Conservation (phyloP, 1,140 invertebrate genomes). For the Kradibia gibbosae region DNA sequence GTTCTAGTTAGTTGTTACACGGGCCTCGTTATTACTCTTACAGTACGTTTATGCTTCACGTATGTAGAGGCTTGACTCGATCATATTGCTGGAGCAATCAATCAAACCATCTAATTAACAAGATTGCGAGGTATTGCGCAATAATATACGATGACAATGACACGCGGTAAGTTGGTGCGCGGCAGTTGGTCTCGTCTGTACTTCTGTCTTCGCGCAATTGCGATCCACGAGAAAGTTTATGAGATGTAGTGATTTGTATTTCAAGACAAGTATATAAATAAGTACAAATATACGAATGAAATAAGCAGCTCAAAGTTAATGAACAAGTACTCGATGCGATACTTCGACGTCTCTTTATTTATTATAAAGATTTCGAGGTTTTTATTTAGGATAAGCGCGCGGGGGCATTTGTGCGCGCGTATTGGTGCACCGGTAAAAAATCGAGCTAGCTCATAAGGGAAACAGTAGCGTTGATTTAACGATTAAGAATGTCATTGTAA, state of each 20-base stretch:
- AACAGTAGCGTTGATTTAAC: not conserved
- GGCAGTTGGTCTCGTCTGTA: not conserved
- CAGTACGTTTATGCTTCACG: conserved; percentile 46
- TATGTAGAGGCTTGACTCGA: conserved; percentile 26
- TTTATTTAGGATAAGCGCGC: no score
- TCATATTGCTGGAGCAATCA: conserved; percentile 23
- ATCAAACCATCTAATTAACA: conserved; percentile 40
- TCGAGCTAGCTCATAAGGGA: not conserved
- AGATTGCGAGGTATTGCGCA: conserved; percentile 26
- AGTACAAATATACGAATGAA: not conserved
- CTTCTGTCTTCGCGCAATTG: conserved; percentile 13
- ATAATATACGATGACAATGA: conserved; percentile 45
- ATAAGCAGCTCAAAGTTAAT: not conserved
- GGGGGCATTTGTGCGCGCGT: no score
- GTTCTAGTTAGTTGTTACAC: conserved; percentile 53
- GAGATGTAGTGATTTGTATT: conserved; percentile 5
- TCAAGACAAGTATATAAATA: conserved; percentile 2
- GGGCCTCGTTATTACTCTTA: conserved; percentile 35
- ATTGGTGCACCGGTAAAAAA: not conserved
- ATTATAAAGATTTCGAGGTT: no score
- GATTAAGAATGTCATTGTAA: not conserved
- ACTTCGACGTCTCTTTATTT: no score
- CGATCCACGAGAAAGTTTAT: not conserved
- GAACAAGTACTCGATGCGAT: not conserved
- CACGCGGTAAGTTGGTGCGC: not conserved